These are phyloP conservation scores for Oceanodroma tethys DNA, from an alignment of 2,113 vertebrate species.

Conservation along the genomic window DNA sequence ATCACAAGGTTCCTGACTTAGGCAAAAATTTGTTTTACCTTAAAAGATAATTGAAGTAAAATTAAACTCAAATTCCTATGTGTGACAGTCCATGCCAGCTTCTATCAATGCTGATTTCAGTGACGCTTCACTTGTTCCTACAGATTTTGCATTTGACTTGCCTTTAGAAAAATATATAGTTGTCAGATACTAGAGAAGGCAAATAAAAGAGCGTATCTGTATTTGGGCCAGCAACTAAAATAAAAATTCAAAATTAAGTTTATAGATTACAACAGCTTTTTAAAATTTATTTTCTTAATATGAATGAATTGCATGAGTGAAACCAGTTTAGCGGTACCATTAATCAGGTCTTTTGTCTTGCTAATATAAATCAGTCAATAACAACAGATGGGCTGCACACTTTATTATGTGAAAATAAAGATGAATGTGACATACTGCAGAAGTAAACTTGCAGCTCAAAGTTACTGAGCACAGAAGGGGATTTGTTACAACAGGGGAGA, in stretches of 20 bases:
- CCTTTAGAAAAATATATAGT: not conserved
- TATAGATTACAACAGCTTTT: slow-evolving; percentile 16
- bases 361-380: slow-evolving; percentile 36
- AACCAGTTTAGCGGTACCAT: slow-evolving; percentile 21
- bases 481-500: not conserved
- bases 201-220: not conserved
- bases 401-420: slow-evolving; percentile 59
- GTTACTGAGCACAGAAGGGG: slow-evolving; percentile 7
- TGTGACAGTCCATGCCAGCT: not conserved
- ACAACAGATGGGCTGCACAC: slow-evolving; percentile 22
- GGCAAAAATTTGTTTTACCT: not conserved
- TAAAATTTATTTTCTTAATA: slow-evolving; percentile 29
- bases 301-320: slow-evolving; percentile 22
- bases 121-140: not conserved
- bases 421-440: slow-evolving; percentile 34
- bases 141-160: not conserved
- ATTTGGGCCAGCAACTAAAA: not conserved
- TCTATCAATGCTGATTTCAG: not conserved
- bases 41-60: not conserved
- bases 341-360: slow-evolving; percentile 46
- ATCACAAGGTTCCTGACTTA: not conserved
- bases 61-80: not conserved
- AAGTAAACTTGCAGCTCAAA: slow-evolving; percentile 38
- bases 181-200: not conserved
- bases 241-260: slow-evolving; percentile 2